Base-by-base conservation (phyloP, 2,888 invertebrate genomes). In the Cheilosia scutellata region DNA sequence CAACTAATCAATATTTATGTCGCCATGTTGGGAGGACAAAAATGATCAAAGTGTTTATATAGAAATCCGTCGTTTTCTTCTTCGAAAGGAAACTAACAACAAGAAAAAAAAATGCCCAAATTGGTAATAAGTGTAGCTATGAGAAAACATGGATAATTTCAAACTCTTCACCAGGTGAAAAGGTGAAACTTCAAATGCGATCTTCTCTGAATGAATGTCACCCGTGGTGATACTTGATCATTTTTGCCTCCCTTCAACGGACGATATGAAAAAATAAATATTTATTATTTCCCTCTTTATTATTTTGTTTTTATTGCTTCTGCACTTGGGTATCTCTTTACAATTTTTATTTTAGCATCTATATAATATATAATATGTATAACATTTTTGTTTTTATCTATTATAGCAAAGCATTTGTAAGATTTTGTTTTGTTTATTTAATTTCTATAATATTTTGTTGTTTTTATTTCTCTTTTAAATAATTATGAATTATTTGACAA, bases 191-290 rank as follows among this genome's bases (percentile, higher is more conserved):
- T 37, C 37, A 37, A 74, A 53, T 74, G 74, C 62, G 63, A 40
- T 74, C 37, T 44, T 63, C 44, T 74, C 53, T 44, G 16, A 65
- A 66, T 33, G 63, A 66, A 74, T 62, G 53, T 16, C 60, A 74
- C 44, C 42, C 40, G 55, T 42, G n/a, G n/a, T 27, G 47, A 25
- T 11, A 51, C 47, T 75, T 77, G 65, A 47, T 37, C 37, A 66
- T 13, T 42, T 77, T 68, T 68, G 33, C n/a, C 42, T 65, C 47
- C 62, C 66, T 16, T 60, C 20, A 66, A 62, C 65, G 37, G 60
- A 44, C 65, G 53, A 60, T 74, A 83, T 78, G 72, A 74, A 82
- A 82, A 82, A 82, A 82, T 82, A 82, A 82, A 82, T 77, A 49
- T 74, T 72, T 68, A 66, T 49, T 33, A 16, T 47, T 66, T 53